Base-by-base conservation (phyloP, 1,140 invertebrate species). In the Phthorimaea operculella region DNA sequence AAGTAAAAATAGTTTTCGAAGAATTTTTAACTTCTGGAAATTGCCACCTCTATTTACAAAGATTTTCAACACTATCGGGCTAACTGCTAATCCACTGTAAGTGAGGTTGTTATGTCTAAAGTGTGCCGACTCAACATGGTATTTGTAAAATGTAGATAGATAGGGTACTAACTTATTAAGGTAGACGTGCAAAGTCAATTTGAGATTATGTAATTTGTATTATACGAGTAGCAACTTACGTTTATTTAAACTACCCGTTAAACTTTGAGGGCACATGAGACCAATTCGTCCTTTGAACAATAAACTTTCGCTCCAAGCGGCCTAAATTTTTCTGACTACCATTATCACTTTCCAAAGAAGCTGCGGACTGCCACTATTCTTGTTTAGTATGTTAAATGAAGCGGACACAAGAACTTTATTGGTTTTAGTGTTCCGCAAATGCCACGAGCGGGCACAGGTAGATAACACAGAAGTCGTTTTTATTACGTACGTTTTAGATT, bases 401-500 rank as follows among this genome's bases (percentile, higher is more conserved):
- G 21, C 68, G 74, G 72, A 73, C 79, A 79, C 81, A 57, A 68
- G 77, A 67, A 67, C 83, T 84, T 79, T 84, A 84, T 84, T 83
- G 81, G 79, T 83, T 81, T 78, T 70, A 71, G 79, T 81, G 77
- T 74, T 61, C 70, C 69, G 68, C 69, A 60, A 67, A 69, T 69
- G 62, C 64, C 55, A 68, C 71, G 60, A 64, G 70, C 67, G 70
- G 72, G 63, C 69, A 68, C 68, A 72, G 48, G 77, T 83, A 80
- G 76, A 76, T 76, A 76, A 79, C 59, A 74, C 72, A 71, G 67
- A 74, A 70, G 71, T 79, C 74, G 73, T 79, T 80, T 81, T 82
- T 83, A 80, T 80, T 80, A 77, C 82, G 70, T 80, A 79, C 79
- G 70, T 76, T 76, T 76, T 82, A 83, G 79, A 85, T 83, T 83